Conservation (phyloP, 2,113 vertebrate species). For the Apus apus region DNA sequence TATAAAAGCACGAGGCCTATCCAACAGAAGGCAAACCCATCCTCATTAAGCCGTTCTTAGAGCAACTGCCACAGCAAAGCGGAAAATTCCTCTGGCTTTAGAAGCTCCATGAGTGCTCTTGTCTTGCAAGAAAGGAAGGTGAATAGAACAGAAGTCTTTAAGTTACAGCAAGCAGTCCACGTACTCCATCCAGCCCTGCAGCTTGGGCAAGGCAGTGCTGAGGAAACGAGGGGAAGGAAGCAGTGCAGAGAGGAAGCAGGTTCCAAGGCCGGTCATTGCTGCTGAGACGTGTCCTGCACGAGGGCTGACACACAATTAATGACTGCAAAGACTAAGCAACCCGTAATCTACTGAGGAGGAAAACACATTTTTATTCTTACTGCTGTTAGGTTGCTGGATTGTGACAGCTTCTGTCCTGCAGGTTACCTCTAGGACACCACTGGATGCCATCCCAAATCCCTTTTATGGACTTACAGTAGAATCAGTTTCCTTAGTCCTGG, state of each 20-base stretch:
- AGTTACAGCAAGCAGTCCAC: background rate
- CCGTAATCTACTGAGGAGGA: background rate
- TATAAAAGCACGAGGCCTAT: background rate
- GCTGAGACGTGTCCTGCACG: background rate
- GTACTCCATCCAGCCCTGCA: background rate
- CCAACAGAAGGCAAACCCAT: background rate
- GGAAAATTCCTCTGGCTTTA: background rate
- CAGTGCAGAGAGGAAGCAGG: background rate
- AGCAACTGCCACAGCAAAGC: background rate
- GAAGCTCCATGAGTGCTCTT: accelerated
- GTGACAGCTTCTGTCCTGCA: background rate
- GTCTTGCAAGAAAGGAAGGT: background rate
- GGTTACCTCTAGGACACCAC: accelerated
- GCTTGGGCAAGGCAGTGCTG: background rate
- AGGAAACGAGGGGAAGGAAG: background rate
- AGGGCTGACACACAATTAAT: background rate
- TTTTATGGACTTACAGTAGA: accelerated
- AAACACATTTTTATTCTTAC: background rate
- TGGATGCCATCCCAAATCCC: no score
- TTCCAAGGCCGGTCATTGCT: background rate
- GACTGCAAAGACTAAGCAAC: background rate
- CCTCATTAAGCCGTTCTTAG: background rate
- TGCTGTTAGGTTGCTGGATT: background rate
- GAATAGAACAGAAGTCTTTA: background rate
- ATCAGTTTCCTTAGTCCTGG: background rate